phyloP scores from a whole-genome alignment of 92 coral and sea anemone genomes.

The Porites rus region DNA sequence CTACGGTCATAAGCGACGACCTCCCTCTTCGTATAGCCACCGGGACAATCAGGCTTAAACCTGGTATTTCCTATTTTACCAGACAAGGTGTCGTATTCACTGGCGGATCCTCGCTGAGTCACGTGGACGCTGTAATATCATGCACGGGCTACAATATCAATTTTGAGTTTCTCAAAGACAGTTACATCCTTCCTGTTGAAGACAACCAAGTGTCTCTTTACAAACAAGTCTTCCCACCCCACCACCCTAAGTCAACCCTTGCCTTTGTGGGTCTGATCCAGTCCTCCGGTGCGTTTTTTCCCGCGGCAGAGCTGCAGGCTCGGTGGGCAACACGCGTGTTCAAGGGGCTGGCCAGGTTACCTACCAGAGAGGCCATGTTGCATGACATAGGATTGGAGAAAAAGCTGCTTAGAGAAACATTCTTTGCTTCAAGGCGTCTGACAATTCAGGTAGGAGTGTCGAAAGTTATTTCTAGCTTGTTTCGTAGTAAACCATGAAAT shows the following conservation, averaged over 20 bases:
- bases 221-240: slow-evolving; percentile 81
- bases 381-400: slow-evolving; percentile 65
- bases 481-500: no score
- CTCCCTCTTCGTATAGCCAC: slow-evolving; percentile 79
- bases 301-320: slow-evolving; percentile 88
- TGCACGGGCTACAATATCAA: slow-evolving; percentile 81
- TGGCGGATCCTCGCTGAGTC: slow-evolving; percentile 63
- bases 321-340: slow-evolving; percentile 88
- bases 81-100: slow-evolving; percentile 67
- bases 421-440: slow-evolving; percentile 67
- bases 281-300: slow-evolving; percentile 83
- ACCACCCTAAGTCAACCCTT: slow-evolving; percentile 70
- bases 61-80: slow-evolving; percentile 65
- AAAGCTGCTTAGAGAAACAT: slow-evolving; percentile 56
- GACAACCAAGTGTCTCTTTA: slow-evolving; percentile 72
- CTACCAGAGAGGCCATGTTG: slow-evolving; percentile 67
- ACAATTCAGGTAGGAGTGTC: slow-evolving; percentile 65
- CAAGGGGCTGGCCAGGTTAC: slow-evolving; percentile 74
- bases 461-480: background rate
- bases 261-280: slow-evolving; percentile 80
- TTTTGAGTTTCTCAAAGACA: slow-evolving; percentile 66
- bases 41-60: slow-evolving; percentile 70
- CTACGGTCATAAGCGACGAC: slow-evolving; percentile 79
- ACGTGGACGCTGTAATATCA: slow-evolving; percentile 73
- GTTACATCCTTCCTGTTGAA: slow-evolving; percentile 56